A percentile compares a stretch with the other conserved stretches of the same genome.
These are phyloP conservation scores for Cynoglossus semilaevis DNA, from an alignment of 2,113 vertebrate genomes.

Conservation along the genomic window DNA sequence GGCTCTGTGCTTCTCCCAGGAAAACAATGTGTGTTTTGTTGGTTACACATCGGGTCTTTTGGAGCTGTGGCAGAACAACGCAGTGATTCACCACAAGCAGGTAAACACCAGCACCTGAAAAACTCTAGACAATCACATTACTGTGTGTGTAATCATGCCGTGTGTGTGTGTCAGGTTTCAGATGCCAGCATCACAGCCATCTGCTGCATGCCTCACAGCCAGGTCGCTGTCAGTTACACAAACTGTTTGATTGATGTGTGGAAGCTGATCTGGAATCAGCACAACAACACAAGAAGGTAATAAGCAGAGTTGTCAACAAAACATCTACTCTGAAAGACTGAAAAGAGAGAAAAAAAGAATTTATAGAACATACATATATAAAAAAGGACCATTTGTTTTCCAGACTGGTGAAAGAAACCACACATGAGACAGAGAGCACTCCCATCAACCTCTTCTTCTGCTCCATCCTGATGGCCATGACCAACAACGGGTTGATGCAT, in stretches of 20 bases:
- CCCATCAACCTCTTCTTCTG: slow-evolving; percentile 49
- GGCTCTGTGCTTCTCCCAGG: slow-evolving; percentile 76
- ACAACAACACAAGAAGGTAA: slow-evolving; percentile 48
- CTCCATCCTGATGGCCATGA: slow-evolving; percentile 41
- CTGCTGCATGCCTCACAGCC: slow-evolving; percentile 52
- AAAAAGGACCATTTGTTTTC: background rate
- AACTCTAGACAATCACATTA: background rate
- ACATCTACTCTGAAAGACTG: background rate
- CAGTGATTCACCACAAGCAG: slow-evolving; percentile 59
- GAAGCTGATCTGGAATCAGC: slow-evolving; percentile 60
- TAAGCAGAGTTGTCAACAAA: background rate
- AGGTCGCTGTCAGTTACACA: slow-evolving; percentile 61
- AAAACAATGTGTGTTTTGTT: slow-evolving; percentile 65
- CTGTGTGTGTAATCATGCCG: background rate
- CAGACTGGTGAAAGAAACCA: slow-evolving; percentile 58
- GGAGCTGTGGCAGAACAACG: slow-evolving; percentile 72
- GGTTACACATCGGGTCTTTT: slow-evolving; percentile 78
- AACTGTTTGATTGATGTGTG: slow-evolving; percentile 56
- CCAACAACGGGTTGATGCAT: fast-evolving
- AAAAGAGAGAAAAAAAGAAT: background rate
- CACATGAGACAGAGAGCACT: background rate
- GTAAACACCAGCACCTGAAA: slow-evolving; percentile 34
- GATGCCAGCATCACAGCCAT: slow-evolving; percentile 43
- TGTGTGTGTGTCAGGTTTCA: slow-evolving; percentile 46
- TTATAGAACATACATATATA: too few relatives aligned